Evolutionary conservation across 2,113 vertebrate species (phyloP).

Genomic region (Calidris pugnax): DNA sequence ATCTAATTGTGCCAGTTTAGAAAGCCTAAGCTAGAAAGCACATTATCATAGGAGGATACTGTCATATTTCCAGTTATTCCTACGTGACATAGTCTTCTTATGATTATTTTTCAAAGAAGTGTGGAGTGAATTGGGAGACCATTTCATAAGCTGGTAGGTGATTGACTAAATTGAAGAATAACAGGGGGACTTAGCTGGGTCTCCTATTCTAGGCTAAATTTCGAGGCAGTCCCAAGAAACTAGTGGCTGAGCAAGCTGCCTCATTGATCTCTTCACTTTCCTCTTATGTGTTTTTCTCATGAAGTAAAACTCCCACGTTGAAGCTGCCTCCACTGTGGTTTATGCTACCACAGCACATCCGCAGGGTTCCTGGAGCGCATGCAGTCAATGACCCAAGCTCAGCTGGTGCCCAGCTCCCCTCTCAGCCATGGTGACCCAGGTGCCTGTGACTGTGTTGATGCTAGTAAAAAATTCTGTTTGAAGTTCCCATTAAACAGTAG

Average conservation of each 20-base stretch:
- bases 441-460: background rate
- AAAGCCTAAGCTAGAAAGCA: background rate
- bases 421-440: background rate
- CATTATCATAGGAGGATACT: background rate
- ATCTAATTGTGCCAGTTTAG: background rate
- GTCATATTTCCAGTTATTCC: background rate
- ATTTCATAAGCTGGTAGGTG: background rate
- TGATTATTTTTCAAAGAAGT: background rate
- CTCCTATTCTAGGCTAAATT: background rate
- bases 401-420: background rate
- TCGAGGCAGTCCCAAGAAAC: background rate
- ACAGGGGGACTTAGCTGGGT: background rate
- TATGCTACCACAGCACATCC: no score
- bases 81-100: background rate
- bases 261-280: background rate
- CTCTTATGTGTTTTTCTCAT: background rate
- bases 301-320: background rate
- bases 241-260: background rate
- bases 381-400: background rate
- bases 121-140: background rate
- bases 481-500: background rate
- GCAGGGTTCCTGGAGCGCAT: background rate
- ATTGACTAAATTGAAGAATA: background rate
- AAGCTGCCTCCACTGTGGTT: background rate
- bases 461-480: background rate